Conservation (phyloP, 2,888 invertebrate genomes). For the Prionchulus punctatus region DNA sequence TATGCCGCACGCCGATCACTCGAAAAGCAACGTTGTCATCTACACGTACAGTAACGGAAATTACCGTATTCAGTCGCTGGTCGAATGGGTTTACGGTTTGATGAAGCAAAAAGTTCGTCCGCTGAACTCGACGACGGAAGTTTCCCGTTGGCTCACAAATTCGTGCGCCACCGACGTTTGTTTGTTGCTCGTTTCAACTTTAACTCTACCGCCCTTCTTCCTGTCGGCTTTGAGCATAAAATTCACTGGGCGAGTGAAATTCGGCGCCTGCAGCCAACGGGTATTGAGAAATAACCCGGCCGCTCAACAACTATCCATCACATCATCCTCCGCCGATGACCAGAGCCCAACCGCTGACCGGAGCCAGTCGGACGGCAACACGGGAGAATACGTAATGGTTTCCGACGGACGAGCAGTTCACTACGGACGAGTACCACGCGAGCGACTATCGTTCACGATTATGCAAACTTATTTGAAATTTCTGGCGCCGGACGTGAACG, state of each 20-base stretch:
- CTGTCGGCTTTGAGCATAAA: constrained; percentile 41
- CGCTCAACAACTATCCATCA: neutral
- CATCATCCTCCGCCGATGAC: no score
- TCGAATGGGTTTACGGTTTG: constrained; percentile 6
- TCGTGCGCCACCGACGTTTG: constrained; percentile 19
- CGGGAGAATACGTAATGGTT: neutral
- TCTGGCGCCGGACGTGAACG: constrained; percentile 41
- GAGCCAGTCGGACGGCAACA: neutral
- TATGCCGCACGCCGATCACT: constrained; percentile 36
- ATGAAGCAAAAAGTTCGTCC: neutral
- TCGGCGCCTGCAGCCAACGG: constrained; percentile 32
- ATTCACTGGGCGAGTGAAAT: constrained; percentile 41
- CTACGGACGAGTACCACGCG: neutral
- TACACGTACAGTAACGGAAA: constrained; percentile 22
- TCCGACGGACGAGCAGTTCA: neutral
- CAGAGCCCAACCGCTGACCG: neutral
- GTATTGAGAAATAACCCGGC: constrained; percentile 10
- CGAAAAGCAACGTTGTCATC: constrained; percentile 38
- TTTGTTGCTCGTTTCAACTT: constrained; percentile 37
- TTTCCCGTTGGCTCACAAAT: neutral
- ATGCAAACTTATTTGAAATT: constrained; percentile 38
- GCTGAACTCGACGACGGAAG: neutral
- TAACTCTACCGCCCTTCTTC: constrained; percentile 38
- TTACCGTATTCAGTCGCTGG: neutral
- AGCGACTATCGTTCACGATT: constrained; percentile 31